Evolutionary conservation across 2,797 vertebrate species (phyloP), one percentile per base, ranked within the genome.

Genomic region (Cossypha caffra): DNA sequence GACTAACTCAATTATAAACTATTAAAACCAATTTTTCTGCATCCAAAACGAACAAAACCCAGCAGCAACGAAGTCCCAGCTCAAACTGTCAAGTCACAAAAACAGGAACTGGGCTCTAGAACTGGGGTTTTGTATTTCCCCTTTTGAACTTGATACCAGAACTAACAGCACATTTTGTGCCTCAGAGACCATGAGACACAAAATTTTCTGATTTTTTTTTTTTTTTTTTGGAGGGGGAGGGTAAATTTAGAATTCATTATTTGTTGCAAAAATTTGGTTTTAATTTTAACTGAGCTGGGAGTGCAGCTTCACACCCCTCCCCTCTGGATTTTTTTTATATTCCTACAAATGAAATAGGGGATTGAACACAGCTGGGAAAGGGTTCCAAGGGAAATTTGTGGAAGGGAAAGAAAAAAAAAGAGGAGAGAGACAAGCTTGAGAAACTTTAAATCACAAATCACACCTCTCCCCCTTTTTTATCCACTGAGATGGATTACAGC

Each of bases 61-160:
- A 83, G n/a, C 48, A 71, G 68, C 18, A 58, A 50, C 37, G 5
- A 63, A 75, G 76, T 6, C 82, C 1, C 5, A 92, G 83, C 90
- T 54, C 71, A 61, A 81, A 81, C 31, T 78, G 86, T 7, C 45
- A 20, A 92, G 64, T 38, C 58, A 90, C 38, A 94, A 94, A 96
- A 96, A 96, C 92, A 96, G 95, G 96, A 96, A 96, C 95, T 72
- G 91, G 12, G 80, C 50, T 63, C 29, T 40, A 68, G 47, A 76
- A 31, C 16, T 74, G 79, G 90, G 72, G 87, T 74, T 96, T 93
- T 3, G 0, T 68, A 48, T 97, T 95, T 96, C 96, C 95, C 85
- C 61, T 95, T 96, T 29, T 51, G 50, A 80, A 83, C 40, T 5
- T 43, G 89, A 91, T 83, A 97, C 78, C 94, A 95, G 89, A 94